Evolutionary conservation across 1,140 invertebrate species (phyloP).

Genomic region (Microplitis mediator): DNA sequence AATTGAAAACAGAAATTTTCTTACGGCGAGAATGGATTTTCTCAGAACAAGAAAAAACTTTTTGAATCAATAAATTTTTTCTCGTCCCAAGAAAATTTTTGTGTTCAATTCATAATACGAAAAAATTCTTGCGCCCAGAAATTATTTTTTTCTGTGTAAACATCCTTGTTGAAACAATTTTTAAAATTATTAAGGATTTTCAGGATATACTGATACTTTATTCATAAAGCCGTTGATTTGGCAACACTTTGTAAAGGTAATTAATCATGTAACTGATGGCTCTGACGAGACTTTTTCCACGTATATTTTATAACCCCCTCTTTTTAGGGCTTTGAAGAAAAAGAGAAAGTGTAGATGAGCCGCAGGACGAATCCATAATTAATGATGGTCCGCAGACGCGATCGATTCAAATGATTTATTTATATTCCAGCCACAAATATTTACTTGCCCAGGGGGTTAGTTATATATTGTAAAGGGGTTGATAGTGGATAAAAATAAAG

Average conservation of each 20-base stretch:
- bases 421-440: conserved; percentile 46
- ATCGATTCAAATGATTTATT: conserved; percentile 47
- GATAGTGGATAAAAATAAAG: background rate
- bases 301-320: background rate
- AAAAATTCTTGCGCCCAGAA: no score
- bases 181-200: no score
- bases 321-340: background rate
- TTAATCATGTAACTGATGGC: conserved; percentile 30
- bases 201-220: no score
- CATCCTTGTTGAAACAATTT: no score
- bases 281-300: background rate
- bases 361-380: conserved; percentile 17
- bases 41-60: no score
- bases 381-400: conserved; percentile 20
- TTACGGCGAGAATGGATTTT: no score
- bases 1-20: no score
- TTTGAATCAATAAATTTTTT: no score
- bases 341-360: background rate
- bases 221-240: no score
- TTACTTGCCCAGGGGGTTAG: conserved; percentile 37
- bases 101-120: no score
- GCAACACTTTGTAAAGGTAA: conserved; percentile 3
- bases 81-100: no score
- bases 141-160: no score
- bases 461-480: conserved; percentile 17